A percentile compares a stretch with the other conserved stretches of the same genome.
These are phyloP conservation scores for Turritopsis rubra DNA, from an alignment of 30 jellyfish, hydroid and myxozoan species.

Conservation along the genomic window DNA sequence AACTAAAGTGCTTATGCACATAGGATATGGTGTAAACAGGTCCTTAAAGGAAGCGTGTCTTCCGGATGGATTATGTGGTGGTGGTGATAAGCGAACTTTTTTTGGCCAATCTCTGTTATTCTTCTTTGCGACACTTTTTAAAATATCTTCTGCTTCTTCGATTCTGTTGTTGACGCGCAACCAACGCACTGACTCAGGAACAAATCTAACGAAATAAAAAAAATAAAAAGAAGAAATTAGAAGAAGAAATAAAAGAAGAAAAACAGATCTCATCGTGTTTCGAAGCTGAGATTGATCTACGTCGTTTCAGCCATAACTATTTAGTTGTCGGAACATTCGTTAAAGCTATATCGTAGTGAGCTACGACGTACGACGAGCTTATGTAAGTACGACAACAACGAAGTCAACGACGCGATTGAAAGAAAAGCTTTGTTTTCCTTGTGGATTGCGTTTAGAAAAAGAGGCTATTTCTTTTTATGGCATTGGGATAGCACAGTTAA, in stretches of 20 bases:
- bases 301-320: no score
- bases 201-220: slow-evolving; percentile 36
- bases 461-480: no score
- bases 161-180: slow-evolving; percentile 61
- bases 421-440: no score
- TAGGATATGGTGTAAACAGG: slow-evolving; percentile 58
- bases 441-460: no score
- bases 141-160: slow-evolving; percentile 71
- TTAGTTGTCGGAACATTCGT: no score
- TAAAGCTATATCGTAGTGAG: no score
- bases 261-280: neutral
- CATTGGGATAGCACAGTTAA: no score
- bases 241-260: neutral
- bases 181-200: slow-evolving; percentile 97
- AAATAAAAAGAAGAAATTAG: neutral
- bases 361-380: no score
- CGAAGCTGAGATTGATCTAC: no score
- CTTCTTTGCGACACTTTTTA: slow-evolving; percentile 45
- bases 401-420: no score
- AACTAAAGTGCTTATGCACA: slow-evolving; percentile 47
- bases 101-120: slow-evolving; percentile 67
- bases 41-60: slow-evolving; percentile 38
- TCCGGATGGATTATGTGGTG: slow-evolving; percentile 23
- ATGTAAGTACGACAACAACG: no score
- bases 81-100: slow-evolving; percentile 41